A percentile compares a stretch with the other conserved stretches of the same genome.
Conservation (phyloP, 2,797 vertebrate genomes). For the Pipistrellus kuhlii region DNA sequence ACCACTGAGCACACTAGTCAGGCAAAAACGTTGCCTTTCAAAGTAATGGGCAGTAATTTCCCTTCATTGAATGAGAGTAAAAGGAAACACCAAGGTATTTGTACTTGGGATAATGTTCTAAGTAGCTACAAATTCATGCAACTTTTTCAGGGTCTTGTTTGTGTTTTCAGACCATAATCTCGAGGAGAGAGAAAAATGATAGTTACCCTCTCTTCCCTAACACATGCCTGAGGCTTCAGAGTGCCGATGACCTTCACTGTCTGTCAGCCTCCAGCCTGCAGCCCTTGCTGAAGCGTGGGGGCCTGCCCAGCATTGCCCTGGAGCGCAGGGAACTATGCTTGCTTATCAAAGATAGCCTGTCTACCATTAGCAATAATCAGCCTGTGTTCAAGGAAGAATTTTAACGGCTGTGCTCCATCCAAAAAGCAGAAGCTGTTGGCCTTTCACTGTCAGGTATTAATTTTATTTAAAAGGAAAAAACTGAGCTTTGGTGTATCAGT, state of each 20-base stretch:
- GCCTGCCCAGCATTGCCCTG: background rate
- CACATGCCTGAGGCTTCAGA: background rate
- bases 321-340: background rate
- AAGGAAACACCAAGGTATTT: background rate
- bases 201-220: background rate
- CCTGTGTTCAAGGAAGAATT: conserved; percentile 1
- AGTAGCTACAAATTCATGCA: background rate
- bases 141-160: background rate
- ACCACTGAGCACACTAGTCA: too few species aligned
- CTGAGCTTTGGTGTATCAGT: background rate
- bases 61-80: conserved; percentile 13
- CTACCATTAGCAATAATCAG: background rate
- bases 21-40: conserved; percentile 35
- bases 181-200: background rate
- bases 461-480: conserved; percentile 57
- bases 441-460: conserved; percentile 7
- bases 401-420: background rate
- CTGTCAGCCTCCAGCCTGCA: background rate
- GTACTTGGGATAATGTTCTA: background rate
- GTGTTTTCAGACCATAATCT: conserved; percentile 5
- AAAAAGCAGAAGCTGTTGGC: background rate
- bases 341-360: background rate
- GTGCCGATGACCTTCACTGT: background rate
- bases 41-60: conserved; percentile 40
- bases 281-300: background rate